Evolutionary conservation across 2,888 invertebrate species (phyloP).

Genomic region (Rhyacophila evoluta): DNA sequence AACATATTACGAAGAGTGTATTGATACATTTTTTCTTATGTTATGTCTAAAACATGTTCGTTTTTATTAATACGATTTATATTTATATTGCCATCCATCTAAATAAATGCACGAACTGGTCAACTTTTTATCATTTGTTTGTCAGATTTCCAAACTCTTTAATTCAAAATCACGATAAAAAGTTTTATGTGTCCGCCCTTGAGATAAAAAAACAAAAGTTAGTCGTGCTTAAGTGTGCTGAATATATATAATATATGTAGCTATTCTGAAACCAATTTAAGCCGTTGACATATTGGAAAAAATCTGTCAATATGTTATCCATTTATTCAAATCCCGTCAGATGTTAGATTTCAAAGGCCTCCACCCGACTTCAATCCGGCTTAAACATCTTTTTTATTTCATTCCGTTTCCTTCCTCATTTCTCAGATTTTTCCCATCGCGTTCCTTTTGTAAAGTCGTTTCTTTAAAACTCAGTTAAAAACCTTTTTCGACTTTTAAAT

Average conservation of each 20-base stretch:
- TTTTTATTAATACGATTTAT: no score
- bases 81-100: no score
- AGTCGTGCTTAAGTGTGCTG: neutral
- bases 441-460: constrained; percentile 38
- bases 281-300: neutral
- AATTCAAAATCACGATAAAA: no score
- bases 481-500: constrained; percentile 55
- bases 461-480: constrained; percentile 53
- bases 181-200: neutral
- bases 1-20: no score
- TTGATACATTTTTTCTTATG: no score
- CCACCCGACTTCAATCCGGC: neutral
- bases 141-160: no score
- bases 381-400: constrained; percentile 26
- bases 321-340: constrained; percentile 15
- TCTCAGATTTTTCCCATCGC: constrained; percentile 33
- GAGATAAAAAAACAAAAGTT: neutral
- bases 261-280: neutral
- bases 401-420: constrained; percentile 38
- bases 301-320: constrained; percentile 13
- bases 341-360: constrained; percentile 18
- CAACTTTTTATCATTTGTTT: no score
- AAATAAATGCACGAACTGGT: no score
- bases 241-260: neutral
- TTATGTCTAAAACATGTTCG: no score